phyloP scores from a whole-genome alignment of 2,888 invertebrate genomes.

The Nyleta sp. region DNA sequence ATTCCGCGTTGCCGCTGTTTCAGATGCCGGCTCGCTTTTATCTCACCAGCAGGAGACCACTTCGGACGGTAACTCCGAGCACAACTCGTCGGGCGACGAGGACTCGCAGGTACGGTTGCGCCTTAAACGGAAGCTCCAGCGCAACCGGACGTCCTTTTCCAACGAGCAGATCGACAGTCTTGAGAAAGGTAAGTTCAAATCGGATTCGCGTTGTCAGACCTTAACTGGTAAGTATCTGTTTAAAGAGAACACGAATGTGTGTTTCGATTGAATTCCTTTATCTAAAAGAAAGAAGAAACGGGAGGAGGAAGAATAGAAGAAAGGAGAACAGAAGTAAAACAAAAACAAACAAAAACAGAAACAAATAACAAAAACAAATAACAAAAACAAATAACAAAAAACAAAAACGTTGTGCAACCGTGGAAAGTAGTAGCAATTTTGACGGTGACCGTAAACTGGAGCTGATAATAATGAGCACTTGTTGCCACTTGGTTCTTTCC shows the following conservation, averaged over 20 bases:
- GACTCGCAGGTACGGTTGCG: conserved; percentile 96
- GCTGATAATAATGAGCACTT: conserved; percentile 73
- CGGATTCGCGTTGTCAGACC: neutral
- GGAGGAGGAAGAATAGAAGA: too few species aligned
- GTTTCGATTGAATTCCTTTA: too few species aligned
- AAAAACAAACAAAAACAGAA: too few species aligned
- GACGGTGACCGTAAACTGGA: conserved; percentile 5
- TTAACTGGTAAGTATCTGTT: conserved; percentile 6
- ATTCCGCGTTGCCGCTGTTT: conserved; percentile 48
- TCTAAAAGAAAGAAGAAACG: too few species aligned
- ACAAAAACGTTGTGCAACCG: too few species aligned
- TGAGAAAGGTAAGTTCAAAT: conserved; percentile 93
- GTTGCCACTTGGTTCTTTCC: conserved; percentile 81
- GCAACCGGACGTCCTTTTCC: conserved; percentile 98
- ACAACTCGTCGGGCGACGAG: conserved; percentile 94
- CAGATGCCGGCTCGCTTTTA: conserved; percentile 81
- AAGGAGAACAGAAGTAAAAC: too few species aligned
- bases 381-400: too few species aligned
- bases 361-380: too few species aligned
- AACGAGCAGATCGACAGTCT: conserved; percentile 99
- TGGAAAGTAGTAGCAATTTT: neutral
- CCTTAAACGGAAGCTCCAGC: conserved; percentile 97
- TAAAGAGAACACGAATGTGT: too few species aligned
- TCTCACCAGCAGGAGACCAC: conserved; percentile 87
- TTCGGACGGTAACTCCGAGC: conserved; percentile 95